Conservation (phyloP, 1,140 invertebrate species). For the Berghia stephanieae region DNA sequence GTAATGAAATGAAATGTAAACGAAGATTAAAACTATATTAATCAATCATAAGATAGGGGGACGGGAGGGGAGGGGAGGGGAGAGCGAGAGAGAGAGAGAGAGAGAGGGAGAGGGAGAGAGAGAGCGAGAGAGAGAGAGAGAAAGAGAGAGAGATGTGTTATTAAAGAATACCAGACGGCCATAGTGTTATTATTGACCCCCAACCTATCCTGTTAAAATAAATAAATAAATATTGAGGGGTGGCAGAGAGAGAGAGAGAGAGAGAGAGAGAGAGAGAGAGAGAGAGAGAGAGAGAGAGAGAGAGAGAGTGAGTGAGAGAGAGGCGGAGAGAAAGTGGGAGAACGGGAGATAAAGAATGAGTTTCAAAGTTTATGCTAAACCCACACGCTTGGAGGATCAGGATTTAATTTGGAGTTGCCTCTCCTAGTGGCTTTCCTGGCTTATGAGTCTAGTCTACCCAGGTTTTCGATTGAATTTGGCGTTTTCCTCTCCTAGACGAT, state of each 20-base stretch:
- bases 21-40: neutral
- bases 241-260: neutral
- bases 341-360: neutral
- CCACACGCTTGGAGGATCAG: too few species aligned
- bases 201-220: too few species aligned
- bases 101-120: neutral
- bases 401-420: too few species aligned
- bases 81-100: neutral
- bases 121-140: neutral
- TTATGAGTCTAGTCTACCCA: conserved; percentile 70
- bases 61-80: neutral
- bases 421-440: neutral
- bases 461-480: conserved; percentile 79
- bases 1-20: neutral
- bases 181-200: too few species aligned
- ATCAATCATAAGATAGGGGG: neutral
- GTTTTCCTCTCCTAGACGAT: too few species aligned
- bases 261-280: neutral
- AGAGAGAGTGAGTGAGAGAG: neutral
- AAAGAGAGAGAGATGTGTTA: neutral
- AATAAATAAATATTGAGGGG: too few species aligned
- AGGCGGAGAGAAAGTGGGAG: neutral
- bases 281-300: neutral
- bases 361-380: too few species aligned
- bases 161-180: too few species aligned